phyloP scores from a whole-genome alignment of 2,113 vertebrate genomes.

The Arenaria interpres region DNA sequence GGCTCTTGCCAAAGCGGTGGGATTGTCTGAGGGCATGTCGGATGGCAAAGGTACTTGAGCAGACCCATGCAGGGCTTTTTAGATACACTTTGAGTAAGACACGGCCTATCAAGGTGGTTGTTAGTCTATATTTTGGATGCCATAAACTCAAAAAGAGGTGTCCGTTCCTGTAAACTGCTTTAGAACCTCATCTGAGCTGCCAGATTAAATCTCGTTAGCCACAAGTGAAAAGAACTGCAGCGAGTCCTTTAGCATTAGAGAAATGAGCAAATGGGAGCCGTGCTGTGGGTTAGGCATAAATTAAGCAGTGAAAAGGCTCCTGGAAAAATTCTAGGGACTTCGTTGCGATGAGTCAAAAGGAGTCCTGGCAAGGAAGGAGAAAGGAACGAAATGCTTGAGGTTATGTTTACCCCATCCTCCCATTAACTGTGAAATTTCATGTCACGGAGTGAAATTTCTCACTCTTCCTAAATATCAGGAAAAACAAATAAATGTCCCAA shows the following conservation, averaged over 20 bases:
- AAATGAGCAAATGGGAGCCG: neutral
- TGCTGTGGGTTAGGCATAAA: neutral
- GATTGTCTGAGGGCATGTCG: neutral
- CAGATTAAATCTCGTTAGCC: neutral
- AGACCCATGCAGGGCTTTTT: neutral
- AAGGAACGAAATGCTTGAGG: conserved; percentile 22
- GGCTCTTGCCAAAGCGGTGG: neutral
- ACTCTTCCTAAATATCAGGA: neutral
- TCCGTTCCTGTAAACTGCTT: neutral
- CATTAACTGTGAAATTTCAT: conserved; percentile 23
- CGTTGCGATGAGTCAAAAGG: neutral
- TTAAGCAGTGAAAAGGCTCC: neutral
- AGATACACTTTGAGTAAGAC: neutral
- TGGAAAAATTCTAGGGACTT: conserved; percentile 22
- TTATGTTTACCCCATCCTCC: neutral
- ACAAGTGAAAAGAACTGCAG: neutral
- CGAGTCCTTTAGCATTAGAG: neutral
- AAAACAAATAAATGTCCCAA: neutral
- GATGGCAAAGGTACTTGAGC: neutral
- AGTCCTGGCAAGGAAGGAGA: neutral
- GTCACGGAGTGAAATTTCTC: neutral
- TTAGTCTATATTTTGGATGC: neutral
- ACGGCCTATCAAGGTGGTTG: neutral
- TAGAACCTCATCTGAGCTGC: neutral
- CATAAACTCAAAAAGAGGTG: neutral